Evolutionary conservation across 2,113 vertebrate genomes (phyloP), one percentile per base, ranked within the genome.

Genomic region (Motacilla tschutschensis): DNA sequence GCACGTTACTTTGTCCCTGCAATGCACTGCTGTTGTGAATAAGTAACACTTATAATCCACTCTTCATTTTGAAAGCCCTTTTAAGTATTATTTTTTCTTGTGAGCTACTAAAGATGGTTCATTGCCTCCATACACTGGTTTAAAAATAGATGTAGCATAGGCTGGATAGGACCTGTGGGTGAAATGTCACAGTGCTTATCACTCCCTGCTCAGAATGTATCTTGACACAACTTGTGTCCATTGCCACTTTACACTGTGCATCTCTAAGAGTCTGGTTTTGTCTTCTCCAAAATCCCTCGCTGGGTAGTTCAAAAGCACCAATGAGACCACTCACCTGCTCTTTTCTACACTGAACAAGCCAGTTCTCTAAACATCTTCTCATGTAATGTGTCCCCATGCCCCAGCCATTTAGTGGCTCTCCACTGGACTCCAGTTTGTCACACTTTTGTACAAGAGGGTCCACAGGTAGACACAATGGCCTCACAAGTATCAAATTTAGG

Each of bases 21-120:
- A 85, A 67, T 54, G 65, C 22, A 28, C 51, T 63, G 63, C 33
- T 83, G 40, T 28, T 81, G 58, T 69, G 59, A 85, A 75, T 31
- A 84, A 76, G 79, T 40, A 53, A 53, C 29, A 48, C 35, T 54
- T 62, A 33, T 47, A 78, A 85, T 79, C 75, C 44, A 79, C 13
- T 66, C 53, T 75, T 66, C 18, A 62, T 91, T 92, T 81, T 83
- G 78, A 88, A 95, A 95, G 59, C 14, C 44, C 22, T 85, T 78
- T 65, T 40, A 90, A 83, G 24, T 71, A 31, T 28, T 74, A 33
- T 64, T 79, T 71, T 70, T 54, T 14, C 46, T 83, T 62, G 28
- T 62, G 43, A 44, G 59, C 63, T 51, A 29, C 54, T 84, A 29
- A 75, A 84, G 62, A 70, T 40, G 50, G 46, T 84, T 85, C 58